phyloP scores from a whole-genome alignment of 1,140 invertebrate genomes.

The Anastatus disparis region DNA sequence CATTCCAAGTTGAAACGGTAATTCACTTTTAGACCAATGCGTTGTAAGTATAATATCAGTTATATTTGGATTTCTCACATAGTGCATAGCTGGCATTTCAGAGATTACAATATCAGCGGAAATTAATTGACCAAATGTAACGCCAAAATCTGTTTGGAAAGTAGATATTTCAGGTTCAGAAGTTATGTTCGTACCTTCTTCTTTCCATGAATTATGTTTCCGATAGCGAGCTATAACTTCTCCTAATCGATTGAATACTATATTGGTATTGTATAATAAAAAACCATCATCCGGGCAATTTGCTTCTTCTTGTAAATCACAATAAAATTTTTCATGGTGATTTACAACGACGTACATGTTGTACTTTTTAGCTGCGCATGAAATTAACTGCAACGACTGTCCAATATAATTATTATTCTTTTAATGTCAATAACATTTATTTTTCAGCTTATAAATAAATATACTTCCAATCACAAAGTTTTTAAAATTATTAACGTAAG shows the following conservation, averaged over 20 bases:
- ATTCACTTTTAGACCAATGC: conserved; percentile 78
- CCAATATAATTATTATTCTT: too few relatives aligned
- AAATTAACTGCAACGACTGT: conserved; percentile 63
- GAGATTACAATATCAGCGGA: conserved; percentile 83
- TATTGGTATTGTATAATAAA: conserved; percentile 78
- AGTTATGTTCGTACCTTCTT: conserved; percentile 66
- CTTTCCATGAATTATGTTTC: conserved; percentile 78
- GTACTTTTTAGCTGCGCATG: conserved; percentile 68
- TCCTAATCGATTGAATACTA: conserved; percentile 77
- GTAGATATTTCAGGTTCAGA: conserved; percentile 63
- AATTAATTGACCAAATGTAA: conserved; percentile 80
- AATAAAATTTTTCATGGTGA: conserved; percentile 73
- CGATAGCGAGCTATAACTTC: conserved; percentile 75
- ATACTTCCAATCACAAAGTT: too few relatives aligned
- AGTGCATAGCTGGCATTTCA: conserved; percentile 68
- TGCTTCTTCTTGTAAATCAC: conserved; percentile 61
- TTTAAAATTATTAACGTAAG: too few relatives aligned
- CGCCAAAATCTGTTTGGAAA: conserved; percentile 84
- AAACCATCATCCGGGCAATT: conserved; percentile 52
- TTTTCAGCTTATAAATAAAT: too few relatives aligned
- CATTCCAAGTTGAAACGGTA: conserved; percentile 77
- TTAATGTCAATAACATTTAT: too few relatives aligned
- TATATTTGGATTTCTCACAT: conserved; percentile 69
- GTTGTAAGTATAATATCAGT: conserved; percentile 78
- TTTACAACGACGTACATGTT: conserved; percentile 77